Evolutionary conservation across 2,888 invertebrate species (phyloP).

Genomic region (Abrostola tripartita): DNA sequence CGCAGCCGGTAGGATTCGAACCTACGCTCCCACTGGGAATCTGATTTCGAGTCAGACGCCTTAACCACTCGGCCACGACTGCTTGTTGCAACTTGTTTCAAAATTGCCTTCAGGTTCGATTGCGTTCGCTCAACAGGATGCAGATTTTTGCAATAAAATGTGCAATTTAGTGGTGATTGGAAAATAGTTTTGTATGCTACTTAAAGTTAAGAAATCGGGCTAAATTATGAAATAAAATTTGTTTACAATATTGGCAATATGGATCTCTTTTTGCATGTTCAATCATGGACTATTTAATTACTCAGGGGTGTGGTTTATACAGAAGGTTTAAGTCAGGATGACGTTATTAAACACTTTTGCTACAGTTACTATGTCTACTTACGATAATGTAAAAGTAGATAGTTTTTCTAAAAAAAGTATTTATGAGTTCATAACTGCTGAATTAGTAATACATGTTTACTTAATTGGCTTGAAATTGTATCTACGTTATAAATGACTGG

Average conservation of each 20-base stretch:
- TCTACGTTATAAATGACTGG: no score
- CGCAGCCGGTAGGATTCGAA: constrained; percentile 97
- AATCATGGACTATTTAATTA: not conserved
- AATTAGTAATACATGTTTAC: no score
- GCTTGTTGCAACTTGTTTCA: constrained; percentile 67
- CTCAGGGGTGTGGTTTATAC: no score
- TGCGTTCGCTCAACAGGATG: constrained; percentile 7
- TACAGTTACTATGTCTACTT: no score
- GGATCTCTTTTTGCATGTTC: not conserved
- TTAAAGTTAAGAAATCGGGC: not conserved
- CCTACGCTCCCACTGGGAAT: constrained; percentile 97
- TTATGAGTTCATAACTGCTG: no score
- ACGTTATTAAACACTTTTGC: no score
- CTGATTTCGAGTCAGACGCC: constrained; percentile 96
- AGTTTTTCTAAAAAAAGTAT: no score
- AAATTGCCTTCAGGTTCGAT: constrained; percentile 25
- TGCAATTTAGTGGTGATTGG: not conserved
- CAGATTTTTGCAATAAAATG: constrained; percentile 13
- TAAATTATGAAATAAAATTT: not conserved
- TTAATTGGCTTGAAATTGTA: no score
- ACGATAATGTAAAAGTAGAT: no score
- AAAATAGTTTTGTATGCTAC: not conserved
- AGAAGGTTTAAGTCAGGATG: no score
- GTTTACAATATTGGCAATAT: not conserved
- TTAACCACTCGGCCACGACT: constrained; percentile 96